These are phyloP conservation scores for Rhagologus leucostigma DNA, from an alignment of 2,113 vertebrate genomes.

Conservation along the genomic window DNA sequence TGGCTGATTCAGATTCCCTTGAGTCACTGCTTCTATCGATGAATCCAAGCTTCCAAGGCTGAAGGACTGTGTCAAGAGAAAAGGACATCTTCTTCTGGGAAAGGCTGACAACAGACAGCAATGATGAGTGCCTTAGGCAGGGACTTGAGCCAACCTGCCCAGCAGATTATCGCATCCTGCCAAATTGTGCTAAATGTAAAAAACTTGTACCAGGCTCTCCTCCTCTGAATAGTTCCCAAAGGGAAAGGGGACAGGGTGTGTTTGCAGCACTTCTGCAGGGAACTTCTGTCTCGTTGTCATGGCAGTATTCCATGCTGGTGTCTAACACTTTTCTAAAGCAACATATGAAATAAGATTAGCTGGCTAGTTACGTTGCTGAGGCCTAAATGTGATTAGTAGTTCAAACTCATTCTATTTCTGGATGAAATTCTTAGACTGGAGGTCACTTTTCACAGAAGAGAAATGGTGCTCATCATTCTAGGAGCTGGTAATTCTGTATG, in stretches of 20 bases:
- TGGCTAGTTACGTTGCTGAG: background rate
- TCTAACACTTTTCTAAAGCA: background rate
- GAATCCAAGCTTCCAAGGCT: background rate
- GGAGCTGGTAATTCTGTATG: background rate
- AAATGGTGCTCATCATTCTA: background rate
- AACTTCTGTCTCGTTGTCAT: background rate
- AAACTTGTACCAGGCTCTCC: background rate
- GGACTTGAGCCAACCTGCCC: background rate
- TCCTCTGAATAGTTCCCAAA: background rate
- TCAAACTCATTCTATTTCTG: background rate
- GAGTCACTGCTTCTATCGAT: background rate
- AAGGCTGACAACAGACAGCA: background rate
- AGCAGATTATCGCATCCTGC: background rate
- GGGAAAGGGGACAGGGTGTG: background rate
- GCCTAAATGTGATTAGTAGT: background rate
- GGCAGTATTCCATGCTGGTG: background rate
- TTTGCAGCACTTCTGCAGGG: background rate
- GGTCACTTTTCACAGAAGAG: background rate
- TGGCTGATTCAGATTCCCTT: background rate
- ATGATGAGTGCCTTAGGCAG: background rate
- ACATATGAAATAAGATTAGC: background rate
- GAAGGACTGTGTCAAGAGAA: background rate
- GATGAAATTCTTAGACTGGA: background rate
- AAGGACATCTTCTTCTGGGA: background rate
- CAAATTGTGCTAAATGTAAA: background rate